phyloP scores from a whole-genome alignment of 2,888 invertebrate genomes.

The Gastrophysa polygoni region DNA sequence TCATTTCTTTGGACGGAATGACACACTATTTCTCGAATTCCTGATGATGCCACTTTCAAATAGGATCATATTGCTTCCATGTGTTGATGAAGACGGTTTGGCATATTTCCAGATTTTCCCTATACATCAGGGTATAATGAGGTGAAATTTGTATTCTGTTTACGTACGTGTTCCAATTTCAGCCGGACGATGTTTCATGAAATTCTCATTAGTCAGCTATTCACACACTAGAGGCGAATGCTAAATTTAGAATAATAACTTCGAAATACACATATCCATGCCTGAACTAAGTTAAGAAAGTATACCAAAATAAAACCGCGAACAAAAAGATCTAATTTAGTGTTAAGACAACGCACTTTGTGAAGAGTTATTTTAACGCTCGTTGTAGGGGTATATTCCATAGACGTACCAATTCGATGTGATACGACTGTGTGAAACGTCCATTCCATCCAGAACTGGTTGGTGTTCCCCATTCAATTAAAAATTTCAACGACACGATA shows the following conservation, averaged over 20 bases:
- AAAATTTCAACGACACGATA: too few relatives aligned
- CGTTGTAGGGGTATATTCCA: conserved; percentile 21
- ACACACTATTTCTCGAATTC: too few relatives aligned
- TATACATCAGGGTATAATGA: neutral
- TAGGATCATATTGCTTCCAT: neutral
- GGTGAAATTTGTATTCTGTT: neutral
- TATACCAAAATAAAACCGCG: conserved; percentile 12
- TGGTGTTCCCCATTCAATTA: too few relatives aligned
- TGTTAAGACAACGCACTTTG: conserved; percentile 31
- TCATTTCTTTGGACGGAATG: too few relatives aligned
- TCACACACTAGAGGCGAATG: neutral
- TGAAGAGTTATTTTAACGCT: conserved; percentile 24
- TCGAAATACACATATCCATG: conserved; percentile 7
- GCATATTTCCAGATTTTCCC: neutral
- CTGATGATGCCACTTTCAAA: too few relatives aligned
- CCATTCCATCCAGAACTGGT: too few relatives aligned
- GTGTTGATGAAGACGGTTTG: neutral
- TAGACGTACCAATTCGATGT: conserved; percentile 2
- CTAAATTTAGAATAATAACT: conserved; percentile 9
- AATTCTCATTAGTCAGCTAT: neutral
- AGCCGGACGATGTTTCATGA: neutral
- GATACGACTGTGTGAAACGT: too few relatives aligned
- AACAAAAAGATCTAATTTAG: conserved; percentile 25
- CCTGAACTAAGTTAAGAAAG: conserved; percentile 15
- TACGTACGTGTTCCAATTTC: neutral